Evolutionary conservation across 92 coral and sea anemone species (phyloP).

Genomic region (Zoanthus sansibaricus): DNA sequence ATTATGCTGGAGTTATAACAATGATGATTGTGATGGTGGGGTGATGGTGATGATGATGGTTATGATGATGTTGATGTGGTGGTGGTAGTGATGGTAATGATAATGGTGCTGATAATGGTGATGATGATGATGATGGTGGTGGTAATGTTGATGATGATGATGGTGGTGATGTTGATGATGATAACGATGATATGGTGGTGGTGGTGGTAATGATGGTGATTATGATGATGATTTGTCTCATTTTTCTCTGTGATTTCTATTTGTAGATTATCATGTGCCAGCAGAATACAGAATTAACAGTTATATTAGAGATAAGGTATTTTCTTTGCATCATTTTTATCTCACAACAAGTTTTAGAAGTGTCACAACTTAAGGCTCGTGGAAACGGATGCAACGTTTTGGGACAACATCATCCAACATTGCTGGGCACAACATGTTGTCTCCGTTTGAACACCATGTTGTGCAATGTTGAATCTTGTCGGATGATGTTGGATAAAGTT

Average conservation of each 20-base stretch:
- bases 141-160: background rate
- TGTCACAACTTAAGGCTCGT: too few species aligned
- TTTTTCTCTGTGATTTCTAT: background rate
- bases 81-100: background rate
- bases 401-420: too few species aligned
- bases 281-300: slow-evolving; percentile 97
- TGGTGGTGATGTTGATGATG: background rate
- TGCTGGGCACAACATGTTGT: too few species aligned
- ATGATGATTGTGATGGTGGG: background rate
- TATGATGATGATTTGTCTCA: too few species aligned
- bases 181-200: background rate
- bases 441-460: too few species aligned
- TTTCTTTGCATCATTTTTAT: too few species aligned
- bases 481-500: too few species aligned
- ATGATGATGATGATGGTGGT: background rate
- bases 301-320: slow-evolving; percentile 93
- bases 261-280: slow-evolving; percentile 94
- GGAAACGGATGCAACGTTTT: too few species aligned
- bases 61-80: background rate
- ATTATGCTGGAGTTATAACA: background rate
- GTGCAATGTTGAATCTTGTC: too few species aligned
- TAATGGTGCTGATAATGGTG: background rate
- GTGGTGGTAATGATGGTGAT: too few species aligned
- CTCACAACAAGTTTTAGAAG: too few species aligned
- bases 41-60: background rate